Conservation (phyloP, 2,113 vertebrate species). For the Spea multiplicata region DNA sequence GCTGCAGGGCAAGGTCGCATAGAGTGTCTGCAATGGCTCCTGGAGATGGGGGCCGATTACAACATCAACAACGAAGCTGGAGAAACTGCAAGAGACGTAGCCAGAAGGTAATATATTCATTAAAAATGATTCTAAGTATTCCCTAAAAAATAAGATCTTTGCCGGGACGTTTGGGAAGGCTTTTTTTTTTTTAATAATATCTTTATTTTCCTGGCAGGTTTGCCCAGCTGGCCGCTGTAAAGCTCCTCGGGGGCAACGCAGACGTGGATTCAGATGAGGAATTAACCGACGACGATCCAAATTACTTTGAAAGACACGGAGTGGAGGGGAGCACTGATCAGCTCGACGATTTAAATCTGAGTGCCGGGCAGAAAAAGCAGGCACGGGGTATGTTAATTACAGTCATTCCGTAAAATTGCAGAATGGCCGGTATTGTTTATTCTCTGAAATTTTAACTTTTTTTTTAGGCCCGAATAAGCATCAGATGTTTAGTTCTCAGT, state of each 20-base stretch:
- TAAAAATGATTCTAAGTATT: neutral
- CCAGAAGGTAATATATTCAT: slow-evolving; percentile 66
- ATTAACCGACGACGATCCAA: slow-evolving; percentile 54
- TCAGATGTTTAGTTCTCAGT: no score
- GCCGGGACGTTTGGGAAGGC: neutral
- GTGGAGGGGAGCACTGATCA: slow-evolving; percentile 72
- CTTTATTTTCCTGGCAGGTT: slow-evolving; percentile 57
- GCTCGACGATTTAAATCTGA: slow-evolving; percentile 58
- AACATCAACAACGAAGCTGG: slow-evolving; percentile 68
- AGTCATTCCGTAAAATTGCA: no score
- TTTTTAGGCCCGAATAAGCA: no score
- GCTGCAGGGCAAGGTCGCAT: slow-evolving; percentile 71
- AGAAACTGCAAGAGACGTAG: slow-evolving; percentile 71
- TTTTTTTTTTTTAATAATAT: neutral
- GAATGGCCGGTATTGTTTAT: no score
- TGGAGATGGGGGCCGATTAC: slow-evolving; percentile 69
- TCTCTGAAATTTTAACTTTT: no score
- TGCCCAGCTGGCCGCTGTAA: slow-evolving; percentile 66
- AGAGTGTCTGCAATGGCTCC: slow-evolving; percentile 72
- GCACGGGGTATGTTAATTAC: slow-evolving; percentile 65
- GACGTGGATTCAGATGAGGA: slow-evolving; percentile 64
- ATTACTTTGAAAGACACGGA: slow-evolving; percentile 65
- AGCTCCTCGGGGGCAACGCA: slow-evolving; percentile 60
- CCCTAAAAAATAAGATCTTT: no score
- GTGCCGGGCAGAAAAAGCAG: slow-evolving; percentile 57